phyloP scores from a whole-genome alignment of 35 echinoderm and acorn worm genomes.

The Apostichopus japonicus region DNA sequence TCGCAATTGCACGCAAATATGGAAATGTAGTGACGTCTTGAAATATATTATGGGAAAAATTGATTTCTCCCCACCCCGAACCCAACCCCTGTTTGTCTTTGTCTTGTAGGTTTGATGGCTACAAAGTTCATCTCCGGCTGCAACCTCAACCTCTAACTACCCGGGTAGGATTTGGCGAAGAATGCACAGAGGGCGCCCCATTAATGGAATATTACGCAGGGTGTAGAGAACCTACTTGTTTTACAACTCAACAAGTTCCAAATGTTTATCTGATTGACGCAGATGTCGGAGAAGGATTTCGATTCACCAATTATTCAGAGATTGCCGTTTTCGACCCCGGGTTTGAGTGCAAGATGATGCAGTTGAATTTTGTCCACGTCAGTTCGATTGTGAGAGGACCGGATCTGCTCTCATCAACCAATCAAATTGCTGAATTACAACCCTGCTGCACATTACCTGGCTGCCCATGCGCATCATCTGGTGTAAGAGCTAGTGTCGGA shows the following conservation, averaged over 20 bases:
- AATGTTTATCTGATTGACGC: conserved; percentile 19
- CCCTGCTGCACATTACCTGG: not conserved
- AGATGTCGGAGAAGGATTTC: conserved; percentile 12
- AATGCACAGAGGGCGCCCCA: conserved; percentile 4
- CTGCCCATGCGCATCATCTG: not conserved
- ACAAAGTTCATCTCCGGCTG: conserved; percentile 19
- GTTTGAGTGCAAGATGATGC: not conserved
- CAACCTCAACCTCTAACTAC: not conserved
- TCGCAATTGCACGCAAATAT: too few species aligned
- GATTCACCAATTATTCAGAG: conserved; percentile 4
- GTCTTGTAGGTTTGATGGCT: conserved; percentile 1
- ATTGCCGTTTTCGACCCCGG: not conserved
- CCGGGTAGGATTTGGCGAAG: not conserved
- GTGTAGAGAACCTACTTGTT: conserved; percentile 15
- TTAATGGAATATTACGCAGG: not conserved
- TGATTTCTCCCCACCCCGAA: too few species aligned
- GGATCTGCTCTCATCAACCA: not conserved
- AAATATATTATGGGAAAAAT: not conserved
- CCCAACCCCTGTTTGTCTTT: not conserved
- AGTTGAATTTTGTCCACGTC: not conserved
- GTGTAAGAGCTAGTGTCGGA: not conserved
- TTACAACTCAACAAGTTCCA: not conserved
- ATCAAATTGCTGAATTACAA: not conserved
- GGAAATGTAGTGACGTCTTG: not conserved
- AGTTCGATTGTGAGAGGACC: not conserved